Evolutionary conservation across 2,113 vertebrate species (phyloP), one percentile per base, ranked within the genome.

Genomic region (Chaenogobius annularis): DNA sequence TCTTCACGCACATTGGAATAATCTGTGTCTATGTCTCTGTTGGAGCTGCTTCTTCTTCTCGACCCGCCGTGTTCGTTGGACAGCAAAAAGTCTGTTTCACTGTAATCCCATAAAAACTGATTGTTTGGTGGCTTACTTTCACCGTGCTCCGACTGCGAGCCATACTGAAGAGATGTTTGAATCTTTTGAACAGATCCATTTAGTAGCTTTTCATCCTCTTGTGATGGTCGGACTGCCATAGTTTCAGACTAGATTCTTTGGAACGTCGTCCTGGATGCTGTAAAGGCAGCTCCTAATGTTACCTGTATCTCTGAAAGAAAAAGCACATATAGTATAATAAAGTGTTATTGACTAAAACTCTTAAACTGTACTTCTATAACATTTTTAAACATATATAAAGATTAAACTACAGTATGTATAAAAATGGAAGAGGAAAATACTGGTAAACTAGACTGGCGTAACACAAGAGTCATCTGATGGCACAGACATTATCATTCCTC

Each of bases 71-170:
- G 69, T 66, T 83, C 70, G 66, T 46, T 83, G 9, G 79, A 79
- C n/a, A 94, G 81, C 56, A 93, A 68, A 19, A 68, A 87, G 70
- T 93, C 90, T 0, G 80, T 82, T 81, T 94, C 92, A 1, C 79
- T 85, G 67, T 67, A 85, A 7, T 80, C 83, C 35, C 52, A 62
- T 10, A 81, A 73, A 44, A 78, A 74, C 5, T 50, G 44, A 35
- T 54, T 54, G 17, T 19, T 52, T 13, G 69, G 46, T 70, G 75
- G 69, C 50, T 26, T 14, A 7, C 7, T 26, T 55, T 37, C 59
- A 19, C 26, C 5, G 50, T 64, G 43, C 19, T 40, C 35, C 2
- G 59, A 1, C 4, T 73, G 76, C 61, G 54, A 4, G 56, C 68
- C 48, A 11, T 10, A 63, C 0, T 22, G 69, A 20, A 62, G 65